Conservation (phyloP, 2,888 invertebrate genomes). For the Andrena dorsata region DNA sequence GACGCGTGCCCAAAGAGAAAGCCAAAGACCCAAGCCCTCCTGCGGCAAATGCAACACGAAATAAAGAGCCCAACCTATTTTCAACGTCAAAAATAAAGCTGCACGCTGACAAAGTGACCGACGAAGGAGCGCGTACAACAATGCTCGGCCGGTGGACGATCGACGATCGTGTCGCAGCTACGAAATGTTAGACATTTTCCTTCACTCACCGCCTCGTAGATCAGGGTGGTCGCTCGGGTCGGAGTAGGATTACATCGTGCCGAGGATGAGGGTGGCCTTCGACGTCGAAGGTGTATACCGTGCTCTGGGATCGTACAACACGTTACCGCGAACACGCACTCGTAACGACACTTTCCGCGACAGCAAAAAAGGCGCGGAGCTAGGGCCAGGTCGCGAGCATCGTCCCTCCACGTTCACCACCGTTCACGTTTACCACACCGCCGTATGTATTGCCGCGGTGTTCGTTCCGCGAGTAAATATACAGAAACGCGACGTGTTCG, state of each 20-base stretch:
- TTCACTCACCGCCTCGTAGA: slow-evolving; percentile 1
- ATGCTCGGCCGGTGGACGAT: background rate
- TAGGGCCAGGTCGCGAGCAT: slow-evolving; percentile 56
- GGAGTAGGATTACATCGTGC: slow-evolving; percentile 46
- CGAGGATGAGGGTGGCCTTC: slow-evolving; percentile 34
- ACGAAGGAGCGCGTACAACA: background rate
- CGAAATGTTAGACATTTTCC: background rate
- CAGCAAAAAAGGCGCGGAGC: slow-evolving; percentile 47
- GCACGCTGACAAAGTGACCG: background rate
- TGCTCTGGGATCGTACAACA: background rate
- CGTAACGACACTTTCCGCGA: slow-evolving; percentile 33
- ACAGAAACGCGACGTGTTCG: slow-evolving; percentile 1
- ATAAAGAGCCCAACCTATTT: slow-evolving; percentile 5
- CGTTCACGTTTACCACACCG: slow-evolving; percentile 14
- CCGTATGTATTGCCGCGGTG: background rate
- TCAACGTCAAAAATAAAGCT: slow-evolving; percentile 7
- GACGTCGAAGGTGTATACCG: slow-evolving; percentile 37
- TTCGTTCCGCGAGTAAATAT: slow-evolving; percentile 5
- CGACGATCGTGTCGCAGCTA: slow-evolving; percentile 3
- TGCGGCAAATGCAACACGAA: slow-evolving; percentile 12
- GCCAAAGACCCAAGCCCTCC: background rate
- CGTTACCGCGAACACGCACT: slow-evolving; percentile 18
- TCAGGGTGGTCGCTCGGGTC: slow-evolving; percentile 36
- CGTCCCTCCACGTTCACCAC: slow-evolving; percentile 24
- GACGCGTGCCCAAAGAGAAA: background rate